Percentiles rank a stretch among this genome's conserved stretches.
Evolutionary conservation across 1,140 invertebrate genomes (phyloP).

Genomic region (Lordiphosa collinella): DNA sequence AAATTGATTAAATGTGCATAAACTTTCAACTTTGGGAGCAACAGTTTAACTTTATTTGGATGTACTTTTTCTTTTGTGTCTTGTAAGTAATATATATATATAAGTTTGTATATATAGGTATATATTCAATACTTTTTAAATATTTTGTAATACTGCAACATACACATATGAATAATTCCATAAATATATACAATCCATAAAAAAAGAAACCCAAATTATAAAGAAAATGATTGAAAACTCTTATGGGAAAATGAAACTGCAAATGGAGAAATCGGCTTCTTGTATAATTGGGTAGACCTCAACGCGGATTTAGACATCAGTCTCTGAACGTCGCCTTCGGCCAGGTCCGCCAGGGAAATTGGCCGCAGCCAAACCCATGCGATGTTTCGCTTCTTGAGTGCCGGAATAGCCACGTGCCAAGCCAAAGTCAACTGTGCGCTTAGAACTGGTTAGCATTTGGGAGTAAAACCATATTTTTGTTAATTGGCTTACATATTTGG

Average conservation of each 20-base stretch:
- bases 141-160: conserved; percentile 21
- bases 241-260: conserved; percentile 22
- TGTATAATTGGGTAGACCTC: conserved; percentile 11
- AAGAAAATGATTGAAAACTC: conserved; percentile 4
- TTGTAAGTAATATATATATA: conserved; percentile 6
- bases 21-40: conserved; percentile 62
- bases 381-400: conserved; percentile 92
- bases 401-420: conserved; percentile 92
- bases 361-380: conserved; percentile 92
- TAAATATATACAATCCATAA: conserved; percentile 53
- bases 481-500: neutral
- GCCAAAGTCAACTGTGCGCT: conserved; percentile 90
- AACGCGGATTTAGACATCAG: conserved; percentile 66
- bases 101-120: conserved; percentile 18
- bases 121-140: conserved; percentile 21
- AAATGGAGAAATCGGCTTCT: conserved; percentile 20
- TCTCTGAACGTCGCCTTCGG: conserved; percentile 87
- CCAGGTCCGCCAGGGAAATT: conserved; percentile 93
- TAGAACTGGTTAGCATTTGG: conserved; percentile 82
- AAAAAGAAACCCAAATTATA: conserved; percentile 13
- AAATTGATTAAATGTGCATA: conserved; percentile 26
- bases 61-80: conserved; percentile 17
- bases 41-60: conserved; percentile 60
- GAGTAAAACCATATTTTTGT: neutral
- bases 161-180: conserved; percentile 13